phyloP scores from a whole-genome alignment of 2,797 vertebrate genomes.

The Sebastes miniatus region DNA sequence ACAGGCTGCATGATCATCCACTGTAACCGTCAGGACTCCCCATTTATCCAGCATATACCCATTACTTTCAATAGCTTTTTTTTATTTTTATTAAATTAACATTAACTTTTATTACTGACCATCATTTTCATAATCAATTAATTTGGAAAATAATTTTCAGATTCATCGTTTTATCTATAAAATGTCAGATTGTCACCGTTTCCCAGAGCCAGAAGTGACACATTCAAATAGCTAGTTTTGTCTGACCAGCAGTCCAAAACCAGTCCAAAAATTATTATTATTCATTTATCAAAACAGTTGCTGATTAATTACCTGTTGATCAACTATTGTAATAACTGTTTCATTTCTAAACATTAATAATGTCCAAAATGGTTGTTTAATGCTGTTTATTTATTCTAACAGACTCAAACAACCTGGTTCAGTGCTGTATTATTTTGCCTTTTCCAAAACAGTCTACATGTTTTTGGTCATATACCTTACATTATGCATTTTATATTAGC shows the following conservation, averaged over 20 bases:
- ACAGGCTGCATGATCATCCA: neutral
- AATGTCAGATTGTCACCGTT: neutral
- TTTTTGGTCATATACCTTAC: neutral
- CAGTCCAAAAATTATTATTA: neutral
- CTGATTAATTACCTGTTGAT: neutral
- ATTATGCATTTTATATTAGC: neutral
- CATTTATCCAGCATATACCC: neutral
- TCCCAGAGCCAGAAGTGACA: neutral
- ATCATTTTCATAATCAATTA: neutral
- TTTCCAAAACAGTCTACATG: neutral
- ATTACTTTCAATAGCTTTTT: neutral
- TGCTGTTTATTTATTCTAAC: neutral
- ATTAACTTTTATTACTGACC: neutral
- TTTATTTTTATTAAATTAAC: neutral
- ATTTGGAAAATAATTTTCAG: neutral
- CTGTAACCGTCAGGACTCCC: too few species aligned
- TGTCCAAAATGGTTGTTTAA: neutral
- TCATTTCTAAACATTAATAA: neutral
- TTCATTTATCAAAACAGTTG: neutral
- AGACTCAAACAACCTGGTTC: neutral
- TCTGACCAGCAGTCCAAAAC: neutral
- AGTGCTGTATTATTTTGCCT: neutral
- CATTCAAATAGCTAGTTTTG: neutral
- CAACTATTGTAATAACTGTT: neutral
- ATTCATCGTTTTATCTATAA: neutral